These are phyloP conservation scores for Microcebus jonahi DNA, from an alignment of 2,113 vertebrate species.

Conservation along the genomic window DNA sequence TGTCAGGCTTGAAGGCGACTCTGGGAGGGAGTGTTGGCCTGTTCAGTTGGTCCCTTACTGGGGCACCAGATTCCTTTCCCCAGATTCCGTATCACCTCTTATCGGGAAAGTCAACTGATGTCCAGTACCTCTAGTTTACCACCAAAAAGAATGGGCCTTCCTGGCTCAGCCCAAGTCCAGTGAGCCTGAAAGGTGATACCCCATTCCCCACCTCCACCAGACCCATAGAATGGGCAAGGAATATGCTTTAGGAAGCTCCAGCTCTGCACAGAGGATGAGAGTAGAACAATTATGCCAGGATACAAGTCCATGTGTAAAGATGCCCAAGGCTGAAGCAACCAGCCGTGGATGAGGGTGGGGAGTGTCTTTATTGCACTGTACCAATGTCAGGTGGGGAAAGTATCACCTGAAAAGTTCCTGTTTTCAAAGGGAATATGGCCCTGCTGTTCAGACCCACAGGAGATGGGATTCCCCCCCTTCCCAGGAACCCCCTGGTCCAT, in stretches of 20 bases:
- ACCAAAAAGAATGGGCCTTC: background rate
- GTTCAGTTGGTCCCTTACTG: background rate
- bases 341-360: background rate
- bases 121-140: slow-evolving; percentile 3
- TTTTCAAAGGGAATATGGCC: slow-evolving; percentile 56
- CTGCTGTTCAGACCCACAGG: background rate
- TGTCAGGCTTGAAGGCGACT: background rate
- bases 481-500: background rate
- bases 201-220: background rate
- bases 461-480: background rate
- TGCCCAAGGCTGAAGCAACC: slow-evolving; percentile 38
- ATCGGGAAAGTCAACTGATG: background rate
- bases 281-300: slow-evolving; percentile 8
- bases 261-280: background rate
- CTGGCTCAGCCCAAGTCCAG: background rate
- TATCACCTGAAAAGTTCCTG: slow-evolving; percentile 17
- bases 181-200: background rate
- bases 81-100: background rate
- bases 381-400: slow-evolving; percentile 46
- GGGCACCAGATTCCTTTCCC: background rate
- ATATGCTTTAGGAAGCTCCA: background rate
- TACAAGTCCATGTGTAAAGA: background rate
- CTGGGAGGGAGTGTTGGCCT: too few species aligned
- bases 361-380: slow-evolving; percentile 74
- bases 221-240: background rate